Evolutionary conservation across 2,888 invertebrate genomes (phyloP).

Genomic region (Noctua janthina): DNA sequence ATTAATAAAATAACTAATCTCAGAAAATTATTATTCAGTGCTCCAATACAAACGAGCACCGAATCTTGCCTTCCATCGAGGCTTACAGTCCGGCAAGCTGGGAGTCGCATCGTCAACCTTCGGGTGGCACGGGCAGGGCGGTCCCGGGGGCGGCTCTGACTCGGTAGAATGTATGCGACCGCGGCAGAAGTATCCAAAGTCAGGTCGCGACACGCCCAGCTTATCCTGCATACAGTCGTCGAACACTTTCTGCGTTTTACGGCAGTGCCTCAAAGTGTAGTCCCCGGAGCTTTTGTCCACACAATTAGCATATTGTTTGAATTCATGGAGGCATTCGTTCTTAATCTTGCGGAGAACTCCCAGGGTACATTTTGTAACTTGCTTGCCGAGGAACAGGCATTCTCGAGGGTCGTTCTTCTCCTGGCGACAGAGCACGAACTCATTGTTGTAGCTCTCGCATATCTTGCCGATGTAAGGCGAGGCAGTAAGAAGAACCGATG

Average conservation of each 20-base stretch:
- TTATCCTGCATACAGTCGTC: constrained; percentile 96
- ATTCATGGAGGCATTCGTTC: constrained; percentile 94
- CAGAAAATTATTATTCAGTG: constrained; percentile 29
- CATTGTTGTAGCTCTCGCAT: constrained; percentile 97
- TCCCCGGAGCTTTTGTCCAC: constrained; percentile 94
- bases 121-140: constrained; percentile 87
- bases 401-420: constrained; percentile 95
- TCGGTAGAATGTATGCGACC: constrained; percentile 91
- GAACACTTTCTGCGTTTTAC: constrained; percentile 95
- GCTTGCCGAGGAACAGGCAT: constrained; percentile 96
- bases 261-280: constrained; percentile 92
- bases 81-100: constrained; percentile 91
- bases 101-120: constrained; percentile 92
- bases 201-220: constrained; percentile 93
- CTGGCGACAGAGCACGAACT: constrained; percentile 96
- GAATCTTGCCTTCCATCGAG: constrained; percentile 91
- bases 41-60: constrained; percentile 88
- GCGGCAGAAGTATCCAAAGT: constrained; percentile 95
- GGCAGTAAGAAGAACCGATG: constrained; percentile 95
- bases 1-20: neutral
- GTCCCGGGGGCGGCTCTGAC: constrained; percentile 90
- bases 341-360: constrained; percentile 96
- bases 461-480: constrained; percentile 97
- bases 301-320: constrained; percentile 93
- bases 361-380: constrained; percentile 96